These are phyloP conservation scores for Pandemis corylana DNA, from an alignment of 2,888 invertebrate genomes.

Conservation along the genomic window DNA sequence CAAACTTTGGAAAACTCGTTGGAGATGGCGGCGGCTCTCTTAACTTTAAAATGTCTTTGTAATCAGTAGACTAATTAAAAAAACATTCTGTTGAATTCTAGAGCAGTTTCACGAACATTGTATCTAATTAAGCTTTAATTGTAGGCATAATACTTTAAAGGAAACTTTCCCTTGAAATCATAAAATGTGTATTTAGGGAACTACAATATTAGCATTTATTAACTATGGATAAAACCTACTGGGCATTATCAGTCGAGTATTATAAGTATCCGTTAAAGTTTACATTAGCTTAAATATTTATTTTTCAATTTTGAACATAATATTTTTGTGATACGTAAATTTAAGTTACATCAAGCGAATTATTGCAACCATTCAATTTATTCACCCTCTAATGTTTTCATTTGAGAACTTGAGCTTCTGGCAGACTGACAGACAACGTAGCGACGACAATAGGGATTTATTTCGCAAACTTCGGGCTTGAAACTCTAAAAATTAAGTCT, in stretches of 20 bases:
- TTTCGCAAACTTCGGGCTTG: constrained; percentile 18
- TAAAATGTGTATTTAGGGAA: neutral
- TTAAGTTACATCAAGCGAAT: neutral
- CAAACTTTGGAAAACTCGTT: neutral
- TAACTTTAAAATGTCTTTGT: constrained; percentile 10
- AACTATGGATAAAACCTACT: neutral
- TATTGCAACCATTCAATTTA: neutral
- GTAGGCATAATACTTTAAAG: neutral
- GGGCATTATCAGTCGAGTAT: no score
- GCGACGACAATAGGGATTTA: constrained; percentile 32
- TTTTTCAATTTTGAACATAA: no score
- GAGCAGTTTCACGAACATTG: constrained; percentile 4
- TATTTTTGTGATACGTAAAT: no score
- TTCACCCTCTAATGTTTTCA: neutral
- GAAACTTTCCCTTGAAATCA: neutral
- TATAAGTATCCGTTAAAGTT: no score
- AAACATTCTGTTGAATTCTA: neutral
- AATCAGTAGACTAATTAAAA: constrained; percentile 8
- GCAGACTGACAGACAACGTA: constrained; percentile 24
- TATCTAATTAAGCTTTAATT: constrained; percentile 4
- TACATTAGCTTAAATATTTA: no score
- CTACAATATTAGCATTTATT: neutral
- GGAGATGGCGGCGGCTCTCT: neutral
- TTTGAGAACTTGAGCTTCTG: constrained; percentile 19
- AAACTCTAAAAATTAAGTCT: constrained; percentile 52